Conservation (phyloP, 2,797 vertebrate species). For the Anabas testudineus region DNA sequence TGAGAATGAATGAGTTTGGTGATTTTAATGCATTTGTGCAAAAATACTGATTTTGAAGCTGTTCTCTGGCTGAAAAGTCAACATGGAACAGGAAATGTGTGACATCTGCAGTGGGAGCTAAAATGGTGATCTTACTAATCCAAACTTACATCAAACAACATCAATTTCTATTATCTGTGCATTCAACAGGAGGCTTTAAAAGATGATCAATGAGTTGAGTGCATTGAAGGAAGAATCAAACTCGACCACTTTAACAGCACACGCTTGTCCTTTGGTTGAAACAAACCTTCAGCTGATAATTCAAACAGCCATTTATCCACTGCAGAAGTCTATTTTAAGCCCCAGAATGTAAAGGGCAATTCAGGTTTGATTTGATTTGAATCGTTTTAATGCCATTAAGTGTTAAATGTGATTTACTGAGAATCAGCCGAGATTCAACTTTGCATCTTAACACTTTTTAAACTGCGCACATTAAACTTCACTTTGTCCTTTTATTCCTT, state of each 20-base stretch:
- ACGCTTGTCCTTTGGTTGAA: constrained; percentile 44
- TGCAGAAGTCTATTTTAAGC: constrained; percentile 4
- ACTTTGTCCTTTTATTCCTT: not conserved
- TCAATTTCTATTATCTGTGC: constrained; percentile 33
- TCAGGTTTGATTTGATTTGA: constrained; percentile 1
- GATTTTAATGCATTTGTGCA: constrained; percentile 74
- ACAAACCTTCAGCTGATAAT: constrained; percentile 23
- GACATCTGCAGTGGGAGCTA: constrained; percentile 17
- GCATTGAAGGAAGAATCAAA: constrained; percentile 15
- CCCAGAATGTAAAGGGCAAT: constrained; percentile 15
- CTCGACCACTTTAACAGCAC: constrained; percentile 11
- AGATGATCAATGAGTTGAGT: constrained; percentile 20
- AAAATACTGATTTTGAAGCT: constrained; percentile 72
- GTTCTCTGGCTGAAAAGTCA: constrained; percentile 40
- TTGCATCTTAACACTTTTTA: too few species aligned
- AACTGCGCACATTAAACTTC: not conserved
- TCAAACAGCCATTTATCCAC: not conserved
- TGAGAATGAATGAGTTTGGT: constrained; percentile 71
- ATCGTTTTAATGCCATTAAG: not conserved
- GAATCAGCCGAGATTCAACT: too few species aligned
- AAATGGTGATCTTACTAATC: constrained; percentile 54
- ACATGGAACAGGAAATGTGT: constrained; percentile 44
- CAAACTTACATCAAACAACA: constrained; percentile 58
- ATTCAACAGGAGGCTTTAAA: constrained; percentile 37
- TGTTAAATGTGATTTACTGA: not conserved